A percentile compares a stretch with the other conserved stretches of the same genome.
phyloP scores from a whole-genome alignment of 2,797 vertebrate genomes.

The Hippoglossus hippoglossus region DNA sequence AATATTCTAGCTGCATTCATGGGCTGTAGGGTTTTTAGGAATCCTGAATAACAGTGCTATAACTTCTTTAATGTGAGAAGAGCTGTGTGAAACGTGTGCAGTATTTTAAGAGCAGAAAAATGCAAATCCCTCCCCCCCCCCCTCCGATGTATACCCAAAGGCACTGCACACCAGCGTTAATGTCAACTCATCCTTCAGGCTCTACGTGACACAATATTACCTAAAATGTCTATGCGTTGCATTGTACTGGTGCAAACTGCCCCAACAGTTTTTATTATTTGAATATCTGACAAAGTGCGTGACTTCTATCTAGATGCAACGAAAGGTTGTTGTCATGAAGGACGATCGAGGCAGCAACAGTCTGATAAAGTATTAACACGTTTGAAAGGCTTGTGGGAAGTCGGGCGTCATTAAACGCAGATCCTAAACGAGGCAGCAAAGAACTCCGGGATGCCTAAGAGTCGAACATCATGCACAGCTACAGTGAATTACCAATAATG shows the following conservation, averaged over 20 bases:
- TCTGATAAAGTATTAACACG: constrained; percentile 35
- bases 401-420: constrained; percentile 52
- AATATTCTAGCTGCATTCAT: background rate
- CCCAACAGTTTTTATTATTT: background rate
- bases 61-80: constrained; percentile 18
- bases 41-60: background rate
- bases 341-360: constrained; percentile 12
- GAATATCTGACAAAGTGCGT: constrained; percentile 19
- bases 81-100: constrained; percentile 1
- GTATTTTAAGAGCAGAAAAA: constrained; percentile 23
- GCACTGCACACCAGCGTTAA: background rate
- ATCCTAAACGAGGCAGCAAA: constrained; percentile 14
- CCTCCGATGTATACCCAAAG: background rate
- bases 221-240: background rate
- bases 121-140: constrained; percentile 30
- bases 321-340: constrained; percentile 28
- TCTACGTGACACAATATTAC: background rate
- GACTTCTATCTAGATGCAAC: constrained; percentile 18
- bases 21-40: background rate
- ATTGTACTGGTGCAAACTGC: constrained; percentile 6
- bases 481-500: constrained; percentile 21
- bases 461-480: constrained; percentile 22
- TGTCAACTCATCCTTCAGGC: constrained; percentile 25
- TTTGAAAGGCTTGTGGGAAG: constrained; percentile 29
- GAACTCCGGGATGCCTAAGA: constrained; percentile 34